A percentile compares a stretch with the other conserved stretches of the same genome.
Evolutionary conservation across 2,797 vertebrate genomes (phyloP).

Genomic region (Ctenosaura bakeri): DNA sequence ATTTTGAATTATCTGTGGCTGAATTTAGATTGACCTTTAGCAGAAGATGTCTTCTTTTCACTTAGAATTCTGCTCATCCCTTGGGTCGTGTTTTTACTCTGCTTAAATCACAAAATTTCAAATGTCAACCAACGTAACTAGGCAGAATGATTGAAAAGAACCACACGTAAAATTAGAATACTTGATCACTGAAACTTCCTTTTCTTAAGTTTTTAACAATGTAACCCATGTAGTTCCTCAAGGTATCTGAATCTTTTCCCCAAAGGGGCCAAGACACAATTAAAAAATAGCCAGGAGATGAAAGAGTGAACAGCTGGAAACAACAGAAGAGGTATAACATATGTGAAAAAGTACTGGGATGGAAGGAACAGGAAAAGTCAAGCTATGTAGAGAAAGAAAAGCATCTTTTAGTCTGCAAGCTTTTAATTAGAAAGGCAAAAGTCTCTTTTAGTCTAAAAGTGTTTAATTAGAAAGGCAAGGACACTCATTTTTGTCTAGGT

Average conservation of each 20-base stretch:
- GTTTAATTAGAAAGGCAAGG: no score
- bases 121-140: background rate
- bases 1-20: background rate
- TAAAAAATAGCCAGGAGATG: background rate
- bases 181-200: background rate
- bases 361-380: background rate
- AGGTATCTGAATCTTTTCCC: background rate
- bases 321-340: background rate
- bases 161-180: background rate
- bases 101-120: constrained; percentile 19
- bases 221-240: background rate
- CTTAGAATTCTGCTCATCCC: constrained; percentile 27
- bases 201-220: background rate
- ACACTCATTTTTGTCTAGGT: no score
- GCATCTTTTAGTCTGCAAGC: background rate
- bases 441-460: no score
- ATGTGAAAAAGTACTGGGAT: background rate
- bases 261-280: background rate
- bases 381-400: background rate
- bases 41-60: background rate
- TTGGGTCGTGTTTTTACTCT: background rate
- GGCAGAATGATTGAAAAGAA: background rate
- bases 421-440: background rate
- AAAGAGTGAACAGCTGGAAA: background rate
- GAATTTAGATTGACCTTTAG: constrained; percentile 29